Base-by-base conservation (phyloP, 1,140 invertebrate species). In the Trichonephila clavipes region DNA sequence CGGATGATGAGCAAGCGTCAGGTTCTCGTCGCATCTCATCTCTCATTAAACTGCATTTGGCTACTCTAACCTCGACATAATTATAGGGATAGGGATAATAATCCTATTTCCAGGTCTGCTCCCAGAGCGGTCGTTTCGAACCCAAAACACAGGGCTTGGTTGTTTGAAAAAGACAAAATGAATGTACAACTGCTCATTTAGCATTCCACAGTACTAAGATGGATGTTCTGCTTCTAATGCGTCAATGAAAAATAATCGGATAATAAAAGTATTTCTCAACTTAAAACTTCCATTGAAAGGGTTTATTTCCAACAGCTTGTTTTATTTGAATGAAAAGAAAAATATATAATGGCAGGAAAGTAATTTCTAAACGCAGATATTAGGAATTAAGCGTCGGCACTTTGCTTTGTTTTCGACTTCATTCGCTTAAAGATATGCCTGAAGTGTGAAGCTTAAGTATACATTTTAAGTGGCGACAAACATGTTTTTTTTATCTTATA, bases 41-140 rank as follows among this genome's bases (percentile, higher is more conserved):
- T 69, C 90, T 93, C 92, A 88, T 93, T 93, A 88, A 51, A 93
- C 61, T 88, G 61, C 85, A 51, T 88, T 82, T 93, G 92, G 92
- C 92, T 58, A 93, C 92, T 93, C 82, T 24, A 87, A 87, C 66
- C 64, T 87, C 92, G 64, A n/a, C 92, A 58, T 93, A 93, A 93
- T 93, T 88, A 93, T 88, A 93, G 92, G 82, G 66, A 93, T 93
- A 85, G 28, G 58, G 85, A 93, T 93, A 93, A 93, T 93, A 93
- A 93, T 93, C 85, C 92, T 81, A 88, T 93, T 93, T 88, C 92
- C 69, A 93, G 92, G 85, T 93, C 86, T 93, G 92, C 66, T 77
- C 44, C 62, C 19, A 14, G 24, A 44, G 44, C 51, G 51, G 28
- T 51, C 51, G 51, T 51, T 51, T 51, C 51, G 51, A 6, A 21